phyloP scores from a whole-genome alignment of 1,140 invertebrate species.

The Lysiphlebus fabarum region DNA sequence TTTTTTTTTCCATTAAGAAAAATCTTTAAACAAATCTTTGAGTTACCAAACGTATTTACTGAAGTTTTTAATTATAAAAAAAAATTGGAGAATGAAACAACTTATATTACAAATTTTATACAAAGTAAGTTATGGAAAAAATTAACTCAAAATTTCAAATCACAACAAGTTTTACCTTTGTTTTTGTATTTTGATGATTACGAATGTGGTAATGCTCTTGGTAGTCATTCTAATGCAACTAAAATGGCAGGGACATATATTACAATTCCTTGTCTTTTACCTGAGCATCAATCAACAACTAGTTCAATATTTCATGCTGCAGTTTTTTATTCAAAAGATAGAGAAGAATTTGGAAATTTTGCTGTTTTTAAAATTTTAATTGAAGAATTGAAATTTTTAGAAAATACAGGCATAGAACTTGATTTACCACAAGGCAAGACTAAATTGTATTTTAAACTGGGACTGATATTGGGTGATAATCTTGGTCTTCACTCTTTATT shows the following conservation, averaged over 20 bases:
- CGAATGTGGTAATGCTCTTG: neutral
- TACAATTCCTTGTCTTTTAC: neutral
- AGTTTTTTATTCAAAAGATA: neutral
- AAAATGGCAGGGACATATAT: neutral
- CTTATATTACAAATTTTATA: conserved; percentile 23
- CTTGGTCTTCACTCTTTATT: neutral
- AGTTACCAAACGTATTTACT: conserved; percentile 18
- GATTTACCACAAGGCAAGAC: neutral
- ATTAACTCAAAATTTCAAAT: too few relatives aligned
- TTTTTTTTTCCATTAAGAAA: neutral
- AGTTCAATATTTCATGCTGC: neutral
- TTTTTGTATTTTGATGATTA: conserved; percentile 1
- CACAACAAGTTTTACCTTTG: neutral
- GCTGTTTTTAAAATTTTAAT: neutral
- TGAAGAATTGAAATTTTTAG: neutral
- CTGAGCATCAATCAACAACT: neutral
- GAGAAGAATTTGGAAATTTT: neutral
- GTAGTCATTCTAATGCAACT: neutral
- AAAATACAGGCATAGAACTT: neutral
- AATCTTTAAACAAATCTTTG: neutral
- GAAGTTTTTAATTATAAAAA: conserved; percentile 16
- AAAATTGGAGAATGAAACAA: conserved; percentile 18
- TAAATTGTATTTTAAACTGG: neutral
- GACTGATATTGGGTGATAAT: neutral
- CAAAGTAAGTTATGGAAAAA: conserved; percentile 22